Percentiles rank a stretch among this genome's conserved stretches.
phyloP scores from a whole-genome alignment of 2,888 invertebrate genomes.

The Rhamphomyia laevipes region DNA sequence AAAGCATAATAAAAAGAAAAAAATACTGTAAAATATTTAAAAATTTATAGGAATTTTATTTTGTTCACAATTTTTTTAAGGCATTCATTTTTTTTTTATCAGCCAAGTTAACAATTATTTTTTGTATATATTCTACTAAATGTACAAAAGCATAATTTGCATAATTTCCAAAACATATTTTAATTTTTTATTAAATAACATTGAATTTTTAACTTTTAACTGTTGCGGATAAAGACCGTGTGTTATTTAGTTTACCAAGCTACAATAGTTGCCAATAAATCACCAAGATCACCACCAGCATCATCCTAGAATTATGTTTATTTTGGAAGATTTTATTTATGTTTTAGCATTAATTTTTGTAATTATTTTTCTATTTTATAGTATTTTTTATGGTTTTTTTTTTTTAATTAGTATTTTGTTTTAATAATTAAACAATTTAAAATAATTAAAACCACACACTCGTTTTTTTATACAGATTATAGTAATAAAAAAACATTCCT shows the following conservation, averaged over 20 bases:
- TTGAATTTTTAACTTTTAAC: neutral
- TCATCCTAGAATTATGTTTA: constrained; percentile 45
- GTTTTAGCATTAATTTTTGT: no score
- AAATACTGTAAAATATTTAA: no score
- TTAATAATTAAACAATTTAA: neutral
- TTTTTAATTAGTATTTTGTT: neutral
- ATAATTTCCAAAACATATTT: neutral
- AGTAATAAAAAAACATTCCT: no score
- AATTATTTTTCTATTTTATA: neutral
- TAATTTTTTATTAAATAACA: neutral
- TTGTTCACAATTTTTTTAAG: no score
- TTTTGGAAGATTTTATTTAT: constrained; percentile 16
- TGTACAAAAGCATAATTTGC: no score
- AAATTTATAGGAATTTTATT: no score
- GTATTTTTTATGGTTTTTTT: constrained; percentile 1
- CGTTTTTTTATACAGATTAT: no score
- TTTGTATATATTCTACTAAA: no score
- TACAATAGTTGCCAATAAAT: constrained; percentile 46
- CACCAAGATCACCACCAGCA: constrained; percentile 49
- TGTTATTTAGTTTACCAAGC: constrained; percentile 28
- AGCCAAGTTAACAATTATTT: neutral
- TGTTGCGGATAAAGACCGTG: neutral
- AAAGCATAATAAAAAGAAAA: no score
- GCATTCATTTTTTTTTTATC: neutral
- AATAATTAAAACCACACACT: neutral